A percentile compares a stretch with the other conserved stretches of the same genome.
phyloP scores from a whole-genome alignment of 2,888 invertebrate genomes.

The Rhagonycha fulva region DNA sequence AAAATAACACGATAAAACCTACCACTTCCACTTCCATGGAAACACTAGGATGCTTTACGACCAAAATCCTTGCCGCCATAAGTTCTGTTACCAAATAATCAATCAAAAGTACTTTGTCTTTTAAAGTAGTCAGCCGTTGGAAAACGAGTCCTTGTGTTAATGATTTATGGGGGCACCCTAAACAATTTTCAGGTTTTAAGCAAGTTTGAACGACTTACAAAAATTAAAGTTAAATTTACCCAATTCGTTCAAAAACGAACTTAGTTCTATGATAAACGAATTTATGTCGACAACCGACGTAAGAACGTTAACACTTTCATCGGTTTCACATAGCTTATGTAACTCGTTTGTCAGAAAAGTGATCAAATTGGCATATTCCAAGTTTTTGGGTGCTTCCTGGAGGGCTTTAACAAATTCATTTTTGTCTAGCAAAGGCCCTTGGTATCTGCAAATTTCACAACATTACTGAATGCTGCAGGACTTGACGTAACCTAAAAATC shows the following conservation, averaged over 20 bases:
- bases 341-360: conserved; percentile 79
- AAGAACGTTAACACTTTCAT: conserved; percentile 80
- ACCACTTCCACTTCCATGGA: conserved; percentile 74
- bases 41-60: conserved; percentile 68
- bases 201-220: no score
- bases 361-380: conserved; percentile 76
- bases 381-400: conserved; percentile 69
- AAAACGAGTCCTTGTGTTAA: conserved; percentile 73
- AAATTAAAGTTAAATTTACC: conserved; percentile 47
- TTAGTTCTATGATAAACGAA: conserved; percentile 83
- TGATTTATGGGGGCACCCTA: conserved; percentile 71
- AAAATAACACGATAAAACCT: conserved; percentile 36
- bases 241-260: conserved; percentile 84
- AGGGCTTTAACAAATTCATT: conserved; percentile 44
- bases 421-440: conserved; percentile 6
- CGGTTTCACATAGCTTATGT: conserved; percentile 70
- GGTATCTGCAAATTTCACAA: conserved; percentile 13
- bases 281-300: conserved; percentile 73
- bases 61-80: conserved; percentile 80
- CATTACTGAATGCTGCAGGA: neutral
- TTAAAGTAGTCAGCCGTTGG: conserved; percentile 68
- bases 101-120: conserved; percentile 70
- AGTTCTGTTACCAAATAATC: conserved; percentile 84
- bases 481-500: neutral
- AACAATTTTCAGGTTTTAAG: conserved; percentile 8